Evolutionary conservation across 1,140 invertebrate species (phyloP).

Genomic region (Rhagoletis zephyria): DNA sequence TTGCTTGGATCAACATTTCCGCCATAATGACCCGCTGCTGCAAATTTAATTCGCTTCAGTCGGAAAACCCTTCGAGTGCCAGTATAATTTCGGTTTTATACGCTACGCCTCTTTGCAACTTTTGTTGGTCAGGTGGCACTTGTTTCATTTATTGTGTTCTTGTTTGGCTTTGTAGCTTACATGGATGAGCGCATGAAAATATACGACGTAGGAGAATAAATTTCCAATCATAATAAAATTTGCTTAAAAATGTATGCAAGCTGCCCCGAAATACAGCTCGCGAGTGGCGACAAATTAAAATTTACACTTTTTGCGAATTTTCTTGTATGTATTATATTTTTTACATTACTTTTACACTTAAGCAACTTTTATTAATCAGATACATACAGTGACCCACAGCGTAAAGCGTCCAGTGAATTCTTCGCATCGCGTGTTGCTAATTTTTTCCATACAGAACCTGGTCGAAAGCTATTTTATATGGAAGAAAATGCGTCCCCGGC

Average conservation of each 20-base stretch:
- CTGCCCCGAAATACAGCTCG: not conserved
- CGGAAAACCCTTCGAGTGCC: slow-evolving; percentile 41
- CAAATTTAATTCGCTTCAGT: slow-evolving; percentile 40
- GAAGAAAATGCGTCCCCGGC: too few relatives aligned
- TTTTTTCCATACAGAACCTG: too few relatives aligned
- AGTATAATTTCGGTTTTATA: slow-evolving; percentile 23
- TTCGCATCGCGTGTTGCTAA: too few relatives aligned
- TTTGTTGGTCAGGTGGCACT: not conserved
- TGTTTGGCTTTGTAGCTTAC: slow-evolving; percentile 22
- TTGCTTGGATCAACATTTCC: slow-evolving; percentile 45
- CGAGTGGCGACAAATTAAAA: slow-evolving; percentile 39
- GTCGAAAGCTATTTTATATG: too few relatives aligned
- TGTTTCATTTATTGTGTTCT: not conserved
- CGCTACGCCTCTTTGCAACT: not conserved
- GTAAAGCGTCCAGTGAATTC: too few relatives aligned
- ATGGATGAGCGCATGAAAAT: slow-evolving; percentile 14
- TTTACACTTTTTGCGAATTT: not conserved
- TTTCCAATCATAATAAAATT: not conserved
- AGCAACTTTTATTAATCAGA: too few relatives aligned
- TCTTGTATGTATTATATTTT: not conserved
- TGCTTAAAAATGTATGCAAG: not conserved
- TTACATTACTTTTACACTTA: too few relatives aligned
- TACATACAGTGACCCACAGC: too few relatives aligned
- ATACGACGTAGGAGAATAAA: slow-evolving; percentile 17
- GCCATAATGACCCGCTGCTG: slow-evolving; percentile 41